phyloP scores from a whole-genome alignment of 35 echinoderm and acorn worm species.

The Apostichopus parvimensis region DNA sequence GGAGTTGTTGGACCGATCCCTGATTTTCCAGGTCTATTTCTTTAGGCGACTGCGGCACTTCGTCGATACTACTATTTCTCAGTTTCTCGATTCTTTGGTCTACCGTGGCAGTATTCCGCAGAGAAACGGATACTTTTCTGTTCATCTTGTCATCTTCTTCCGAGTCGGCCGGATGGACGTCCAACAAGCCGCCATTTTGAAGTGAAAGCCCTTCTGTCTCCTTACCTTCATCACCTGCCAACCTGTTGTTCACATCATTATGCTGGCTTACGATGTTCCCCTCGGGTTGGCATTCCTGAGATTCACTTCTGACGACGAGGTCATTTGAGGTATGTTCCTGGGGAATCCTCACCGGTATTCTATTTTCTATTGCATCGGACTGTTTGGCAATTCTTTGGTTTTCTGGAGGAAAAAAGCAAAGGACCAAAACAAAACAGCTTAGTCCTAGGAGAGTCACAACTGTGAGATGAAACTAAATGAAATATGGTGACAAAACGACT shows the following conservation, averaged over 20 bases:
- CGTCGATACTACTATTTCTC: neutral
- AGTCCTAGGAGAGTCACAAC: too few species aligned
- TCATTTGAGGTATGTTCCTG: neutral
- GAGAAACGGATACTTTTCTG: constrained; percentile 23
- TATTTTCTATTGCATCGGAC: neutral
- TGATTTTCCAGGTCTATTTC: constrained; percentile 34
- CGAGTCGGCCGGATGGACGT: neutral
- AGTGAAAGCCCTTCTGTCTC: neutral
- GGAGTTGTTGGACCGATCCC: constrained; percentile 77
- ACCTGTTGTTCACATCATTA: neutral
- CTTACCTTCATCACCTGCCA: neutral
- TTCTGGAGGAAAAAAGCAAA: neutral
- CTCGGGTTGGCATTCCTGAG: neutral
- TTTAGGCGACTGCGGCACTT: neutral
- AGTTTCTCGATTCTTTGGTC: constrained; percentile 33
- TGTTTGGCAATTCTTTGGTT: constrained; percentile 18
- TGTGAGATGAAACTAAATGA: too few species aligned
- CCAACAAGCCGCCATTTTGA: neutral
- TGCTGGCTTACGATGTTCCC: neutral
- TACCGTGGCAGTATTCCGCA: constrained; percentile 9
- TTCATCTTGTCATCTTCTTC: neutral
- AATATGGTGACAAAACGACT: too few species aligned
- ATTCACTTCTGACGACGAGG: neutral
- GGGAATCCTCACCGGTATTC: neutral
- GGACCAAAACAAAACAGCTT: too few species aligned